phyloP scores from a whole-genome alignment of 2,113 vertebrate species.

The Rattus norvegicus region DNA sequence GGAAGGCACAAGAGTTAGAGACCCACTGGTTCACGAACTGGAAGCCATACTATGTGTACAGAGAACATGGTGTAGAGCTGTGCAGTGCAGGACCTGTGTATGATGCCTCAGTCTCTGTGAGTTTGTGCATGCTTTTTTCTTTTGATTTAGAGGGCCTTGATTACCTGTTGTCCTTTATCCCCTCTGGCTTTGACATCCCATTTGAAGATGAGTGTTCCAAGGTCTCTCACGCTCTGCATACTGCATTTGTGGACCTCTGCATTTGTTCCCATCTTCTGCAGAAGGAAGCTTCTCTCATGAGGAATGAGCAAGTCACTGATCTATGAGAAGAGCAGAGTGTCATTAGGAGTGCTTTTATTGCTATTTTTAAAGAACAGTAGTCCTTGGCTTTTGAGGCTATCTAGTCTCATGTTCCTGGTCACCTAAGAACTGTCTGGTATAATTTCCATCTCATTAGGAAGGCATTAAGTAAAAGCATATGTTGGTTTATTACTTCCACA shows the following conservation, averaged over 20 bases:
- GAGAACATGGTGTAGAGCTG: background rate
- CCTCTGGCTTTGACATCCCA: background rate
- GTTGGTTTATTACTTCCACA: background rate
- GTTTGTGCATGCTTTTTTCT: background rate
- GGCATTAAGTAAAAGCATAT: background rate
- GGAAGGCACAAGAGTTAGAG: background rate
- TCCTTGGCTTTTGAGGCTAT: background rate
- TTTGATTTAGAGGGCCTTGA: background rate
- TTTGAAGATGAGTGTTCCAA: background rate
- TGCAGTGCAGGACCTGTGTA: background rate
- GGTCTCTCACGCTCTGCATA: background rate
- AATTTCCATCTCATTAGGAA: background rate
- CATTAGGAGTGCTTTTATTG: background rate
- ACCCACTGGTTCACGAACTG: background rate
- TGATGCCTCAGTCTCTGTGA: background rate
- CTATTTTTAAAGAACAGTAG: background rate
- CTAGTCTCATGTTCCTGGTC: background rate
- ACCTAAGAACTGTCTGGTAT: background rate
- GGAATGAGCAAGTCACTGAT: background rate
- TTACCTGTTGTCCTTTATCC: background rate
- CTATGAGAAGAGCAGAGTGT: background rate
- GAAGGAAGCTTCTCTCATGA: background rate
- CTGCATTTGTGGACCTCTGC: background rate
- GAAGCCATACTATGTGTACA: background rate
- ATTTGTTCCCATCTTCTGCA: background rate